Evolutionary conservation across 2,888 invertebrate genomes (phyloP), one percentile per base, ranked within the genome.

Genomic region (Drosophila acutilabella): DNA sequence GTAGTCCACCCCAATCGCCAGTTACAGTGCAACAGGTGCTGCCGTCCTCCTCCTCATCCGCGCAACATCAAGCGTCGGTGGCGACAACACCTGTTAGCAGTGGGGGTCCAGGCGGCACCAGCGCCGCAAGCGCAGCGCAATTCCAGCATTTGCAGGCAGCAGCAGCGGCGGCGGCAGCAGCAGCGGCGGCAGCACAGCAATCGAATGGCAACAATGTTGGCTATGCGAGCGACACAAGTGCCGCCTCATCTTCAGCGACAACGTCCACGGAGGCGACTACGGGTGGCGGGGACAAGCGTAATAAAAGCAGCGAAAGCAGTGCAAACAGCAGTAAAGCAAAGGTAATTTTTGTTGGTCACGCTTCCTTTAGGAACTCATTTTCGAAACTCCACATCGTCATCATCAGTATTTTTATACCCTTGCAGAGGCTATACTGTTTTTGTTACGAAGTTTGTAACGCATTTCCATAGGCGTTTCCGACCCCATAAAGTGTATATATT

Each of bases 1-100:
- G 96, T 89, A 96, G 97, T 93, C 96, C 97, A 72, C 94, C 96
- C 11, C 94, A 95, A 88, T 96, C 96, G 71, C 93, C 94, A 59
- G 84, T 90, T 70, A 80, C 87, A 62, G 80, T 88, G 70, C 85
- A 89, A 69, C 81, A 87, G 62, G 80, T 86, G 64, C 77, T 88
- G 71, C 81, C 89, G 54, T 53, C 80, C 64, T 78, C 87, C 71
- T 64, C 74, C 51, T 75, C 83, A 48, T 50, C 64, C n/a, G 36
- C 57, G 23, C 56, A 56, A 60, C 80, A 79, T 67, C 71, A 73
- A 59, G 79, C 79, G 70, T 71, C 71, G 38, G 38, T 64, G 16
- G 36, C 66, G 18, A 40, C 64, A 47, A 52, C 57, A 38, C 42
- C 64, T 18, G 69, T 64, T 42, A 70, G 69, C 53, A 72, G 71